Conservation (phyloP, 2,888 invertebrate genomes). For the Ischnus inquisitorius region DNA sequence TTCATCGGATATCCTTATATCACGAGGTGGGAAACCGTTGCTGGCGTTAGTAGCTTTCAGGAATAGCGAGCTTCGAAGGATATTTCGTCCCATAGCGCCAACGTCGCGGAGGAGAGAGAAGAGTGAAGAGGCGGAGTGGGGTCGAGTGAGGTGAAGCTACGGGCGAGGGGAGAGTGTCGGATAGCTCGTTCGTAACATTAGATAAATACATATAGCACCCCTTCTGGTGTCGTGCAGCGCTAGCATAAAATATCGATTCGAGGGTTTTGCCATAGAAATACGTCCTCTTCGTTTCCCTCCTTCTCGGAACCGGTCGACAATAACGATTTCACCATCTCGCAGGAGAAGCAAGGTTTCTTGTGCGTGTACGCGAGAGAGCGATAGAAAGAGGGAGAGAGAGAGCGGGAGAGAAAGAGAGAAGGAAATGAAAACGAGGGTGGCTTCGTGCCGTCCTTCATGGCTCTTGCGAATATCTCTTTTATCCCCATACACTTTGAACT, state of each 20-base stretch:
- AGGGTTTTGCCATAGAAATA: slow-evolving; percentile 44
- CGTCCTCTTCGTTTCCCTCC: slow-evolving; percentile 42
- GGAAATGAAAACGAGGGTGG: slow-evolving; percentile 41
- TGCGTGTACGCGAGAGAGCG: background rate
- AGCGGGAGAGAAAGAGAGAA: background rate
- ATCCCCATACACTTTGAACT: slow-evolving; percentile 39
- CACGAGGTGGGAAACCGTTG: slow-evolving; percentile 19
- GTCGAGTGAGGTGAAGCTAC: too few relatives aligned
- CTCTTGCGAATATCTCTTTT: slow-evolving; percentile 53
- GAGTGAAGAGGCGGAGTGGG: background rate
- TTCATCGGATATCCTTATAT: slow-evolving; percentile 54
- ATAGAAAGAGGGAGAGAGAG: background rate
- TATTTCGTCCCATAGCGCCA: slow-evolving; percentile 34
- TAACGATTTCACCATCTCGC: slow-evolving; percentile 59
- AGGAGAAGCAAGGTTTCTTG: background rate
- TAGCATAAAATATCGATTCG: slow-evolving; percentile 68
- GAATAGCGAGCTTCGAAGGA: slow-evolving; percentile 20
- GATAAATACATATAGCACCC: slow-evolving; percentile 60
- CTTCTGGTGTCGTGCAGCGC: slow-evolving; percentile 53
- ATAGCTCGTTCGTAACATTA: slow-evolving; percentile 67
- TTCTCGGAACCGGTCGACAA: slow-evolving; percentile 48
- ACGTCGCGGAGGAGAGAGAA: background rate
- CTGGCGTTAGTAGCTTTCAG: slow-evolving; percentile 45
- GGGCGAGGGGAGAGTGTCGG: slow-evolving; percentile 49
- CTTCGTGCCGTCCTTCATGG: slow-evolving; percentile 52